phyloP scores from a whole-genome alignment of 2,888 invertebrate genomes.

The Abscondita cerata region DNA sequence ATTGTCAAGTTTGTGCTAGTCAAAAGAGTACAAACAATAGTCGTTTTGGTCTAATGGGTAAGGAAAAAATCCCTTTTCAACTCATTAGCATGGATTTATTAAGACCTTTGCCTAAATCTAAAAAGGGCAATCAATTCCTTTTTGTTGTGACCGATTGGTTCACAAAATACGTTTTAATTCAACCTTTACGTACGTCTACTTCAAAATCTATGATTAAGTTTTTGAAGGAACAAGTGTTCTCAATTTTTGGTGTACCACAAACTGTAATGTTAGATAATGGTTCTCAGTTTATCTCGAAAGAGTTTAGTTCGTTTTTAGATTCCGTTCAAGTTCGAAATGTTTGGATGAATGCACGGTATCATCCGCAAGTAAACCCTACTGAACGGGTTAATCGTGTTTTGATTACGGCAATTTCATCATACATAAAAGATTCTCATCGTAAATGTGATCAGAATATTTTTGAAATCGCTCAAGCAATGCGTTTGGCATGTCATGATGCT shows the following conservation, averaged over 20 bases:
- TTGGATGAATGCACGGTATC: no score
- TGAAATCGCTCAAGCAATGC: no score
- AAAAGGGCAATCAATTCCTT: constrained; percentile 9
- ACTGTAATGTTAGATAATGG: not conserved
- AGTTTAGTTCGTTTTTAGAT: not conserved
- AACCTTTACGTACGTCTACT: constrained; percentile 9
- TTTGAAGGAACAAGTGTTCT: not conserved
- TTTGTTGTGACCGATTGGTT: constrained; percentile 19
- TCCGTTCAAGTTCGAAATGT: not conserved
- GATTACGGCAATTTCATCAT: no score
- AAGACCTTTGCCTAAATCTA: constrained; percentile 16
- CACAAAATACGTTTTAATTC: constrained; percentile 16
- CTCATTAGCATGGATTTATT: not conserved
- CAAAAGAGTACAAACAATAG: no score
- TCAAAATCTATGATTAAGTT: not conserved
- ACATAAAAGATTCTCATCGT: no score
- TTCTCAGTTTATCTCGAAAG: not conserved
- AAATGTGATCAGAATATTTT: no score
- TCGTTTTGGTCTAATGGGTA: no score
- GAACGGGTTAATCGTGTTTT: no score
- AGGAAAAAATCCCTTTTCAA: not conserved
- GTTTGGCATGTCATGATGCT: no score
- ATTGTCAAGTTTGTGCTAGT: no score
- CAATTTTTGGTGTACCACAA: not conserved
- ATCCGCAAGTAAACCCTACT: no score